Evolutionary conservation across 2,888 invertebrate species (phyloP).

Genomic region (Liopterus haemorrhoidalis): DNA sequence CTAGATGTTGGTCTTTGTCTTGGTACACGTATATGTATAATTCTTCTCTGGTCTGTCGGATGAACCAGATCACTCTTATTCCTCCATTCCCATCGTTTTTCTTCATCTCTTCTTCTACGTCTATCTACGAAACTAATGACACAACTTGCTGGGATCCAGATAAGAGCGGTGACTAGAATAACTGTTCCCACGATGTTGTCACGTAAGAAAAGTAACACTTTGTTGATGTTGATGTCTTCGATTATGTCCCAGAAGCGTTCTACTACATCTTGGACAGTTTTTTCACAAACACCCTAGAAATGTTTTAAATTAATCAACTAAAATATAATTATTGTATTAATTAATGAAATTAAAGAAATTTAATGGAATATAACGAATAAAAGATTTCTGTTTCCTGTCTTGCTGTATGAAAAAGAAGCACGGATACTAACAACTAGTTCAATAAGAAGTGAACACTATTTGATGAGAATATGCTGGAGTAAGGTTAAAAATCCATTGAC

Average conservation of each 20-base stretch:
- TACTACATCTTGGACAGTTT: slow-evolving; percentile 90
- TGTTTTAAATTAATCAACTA: slow-evolving; percentile 6
- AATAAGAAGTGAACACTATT: no score
- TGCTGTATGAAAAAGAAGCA: slow-evolving; percentile 5
- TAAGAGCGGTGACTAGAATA: slow-evolving; percentile 79
- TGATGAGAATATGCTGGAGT: no score
- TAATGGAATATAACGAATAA: no score
- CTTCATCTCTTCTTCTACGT: slow-evolving; percentile 63
- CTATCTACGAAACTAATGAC: slow-evolving; percentile 79
- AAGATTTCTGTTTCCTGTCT: no score
- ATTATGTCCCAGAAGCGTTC: slow-evolving; percentile 97
- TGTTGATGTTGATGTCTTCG: slow-evolving; percentile 92
- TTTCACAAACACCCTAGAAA: slow-evolving; percentile 81
- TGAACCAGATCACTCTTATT: slow-evolving; percentile 65
- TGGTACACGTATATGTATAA: slow-evolving; percentile 57
- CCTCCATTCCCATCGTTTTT: slow-evolving; percentile 67
- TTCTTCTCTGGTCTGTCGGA: slow-evolving; percentile 64
- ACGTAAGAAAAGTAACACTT: slow-evolving; percentile 78
- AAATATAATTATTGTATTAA: background rate
- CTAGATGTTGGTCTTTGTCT: slow-evolving; percentile 24
- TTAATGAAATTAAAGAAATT: slow-evolving; percentile 2
- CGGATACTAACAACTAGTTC: background rate
- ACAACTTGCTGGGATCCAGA: slow-evolving; percentile 94
- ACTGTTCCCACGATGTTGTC: slow-evolving; percentile 94
- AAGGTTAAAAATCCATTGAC: no score